These are phyloP conservation scores for Stenodera caucasica DNA, from an alignment of 2,888 invertebrate species.

Conservation along the genomic window DNA sequence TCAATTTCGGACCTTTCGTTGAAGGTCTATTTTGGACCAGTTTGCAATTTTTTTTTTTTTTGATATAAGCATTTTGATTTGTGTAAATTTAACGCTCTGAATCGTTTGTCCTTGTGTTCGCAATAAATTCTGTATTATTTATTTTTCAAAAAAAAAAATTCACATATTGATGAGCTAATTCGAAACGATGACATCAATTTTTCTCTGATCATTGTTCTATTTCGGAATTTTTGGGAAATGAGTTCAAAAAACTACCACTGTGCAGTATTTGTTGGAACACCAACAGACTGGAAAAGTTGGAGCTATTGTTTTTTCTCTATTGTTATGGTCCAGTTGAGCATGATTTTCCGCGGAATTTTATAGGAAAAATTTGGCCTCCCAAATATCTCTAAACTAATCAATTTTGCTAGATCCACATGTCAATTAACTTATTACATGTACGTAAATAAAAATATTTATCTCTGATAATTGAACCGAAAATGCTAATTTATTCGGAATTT, in stretches of 20 bases:
- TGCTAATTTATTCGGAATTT: no score
- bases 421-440: no score
- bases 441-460: no score
- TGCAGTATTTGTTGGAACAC: constrained; percentile 9
- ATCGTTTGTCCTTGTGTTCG: constrained; percentile 39
- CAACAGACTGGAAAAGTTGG: constrained; percentile 21
- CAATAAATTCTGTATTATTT: constrained; percentile 19
- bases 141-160: background rate
- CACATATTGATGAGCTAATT: constrained; percentile 37
- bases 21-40: no score
- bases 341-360: background rate
- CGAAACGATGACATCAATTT: constrained; percentile 34
- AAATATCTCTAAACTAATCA: no score
- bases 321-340: background rate
- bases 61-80: background rate
- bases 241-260: constrained; percentile 10
- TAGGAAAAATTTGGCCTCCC: no score
- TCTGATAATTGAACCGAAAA: no score
- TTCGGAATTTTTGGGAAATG: constrained; percentile 18
- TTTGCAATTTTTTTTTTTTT: background rate
- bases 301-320: constrained; percentile 11
- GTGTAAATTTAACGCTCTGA: constrained; percentile 40
- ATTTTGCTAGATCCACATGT: no score
- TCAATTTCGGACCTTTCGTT: no score
- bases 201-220: constrained; percentile 33